Evolutionary conservation across 2,888 invertebrate species (phyloP), one percentile per base, ranked within the genome.

Genomic region (Mythimna impura): DNA sequence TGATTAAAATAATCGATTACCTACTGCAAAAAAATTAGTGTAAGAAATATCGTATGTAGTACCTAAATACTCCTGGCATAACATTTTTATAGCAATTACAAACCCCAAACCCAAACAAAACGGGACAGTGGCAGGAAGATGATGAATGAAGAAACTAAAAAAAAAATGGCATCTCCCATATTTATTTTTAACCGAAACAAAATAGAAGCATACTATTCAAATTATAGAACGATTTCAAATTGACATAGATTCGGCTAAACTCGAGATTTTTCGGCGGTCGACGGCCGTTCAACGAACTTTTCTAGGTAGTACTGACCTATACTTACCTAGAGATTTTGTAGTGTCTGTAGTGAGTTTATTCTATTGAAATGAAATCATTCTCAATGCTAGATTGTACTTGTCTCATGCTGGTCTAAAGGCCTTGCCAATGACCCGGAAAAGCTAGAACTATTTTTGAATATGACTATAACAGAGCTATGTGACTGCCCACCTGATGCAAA

Each of bases 161-260:
- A 36, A 6, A 61, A 57, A 54, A 36, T 73, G 17, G 40, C 34
- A 14, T 2, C 47, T 14, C 25, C 25, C 17, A 40, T 17, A 34
- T 17, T 60, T 72, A 81, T 81, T 73, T 69, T 65, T 63, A 73
- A 60, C 22, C 9, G 25, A 54, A 67, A 66, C 69, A n/a, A 82
- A 82, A 71, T 57, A 71, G 54, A 81, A 73, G 67, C 52, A 3
- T 47, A 47, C 54, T 40, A 61, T 61, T 61, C 40, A 61, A 40
- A 54, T 57, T 52, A 36, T 22, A 66, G 20, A 66, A 73, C 76
- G 81, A 82, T 79, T 83, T 86, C 76, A 82, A 83, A 86, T 78
- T 86, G 85, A 81, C 86, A 86, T 82, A 83, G 73, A 86, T 86
- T 86, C 86, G 87, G 85, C 78, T 71, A 79, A 79, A 69, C 81